These are phyloP conservation scores for Lacerta bilineata DNA, from an alignment of 2,797 vertebrate species.

Conservation along the genomic window DNA sequence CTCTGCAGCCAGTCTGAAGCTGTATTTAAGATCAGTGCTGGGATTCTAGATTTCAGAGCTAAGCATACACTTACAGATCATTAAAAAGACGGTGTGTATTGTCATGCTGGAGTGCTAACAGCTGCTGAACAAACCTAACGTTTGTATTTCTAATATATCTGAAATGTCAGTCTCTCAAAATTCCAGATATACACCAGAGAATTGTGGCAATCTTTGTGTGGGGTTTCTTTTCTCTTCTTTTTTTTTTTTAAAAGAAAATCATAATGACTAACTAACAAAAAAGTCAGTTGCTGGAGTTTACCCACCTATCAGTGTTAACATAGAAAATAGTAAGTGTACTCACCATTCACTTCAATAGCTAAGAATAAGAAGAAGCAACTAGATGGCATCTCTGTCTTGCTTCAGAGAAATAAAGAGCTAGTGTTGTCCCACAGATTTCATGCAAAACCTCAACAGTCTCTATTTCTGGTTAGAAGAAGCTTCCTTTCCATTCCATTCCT, in stretches of 20 bases:
- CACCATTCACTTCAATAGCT: slow-evolving; percentile 75
- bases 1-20: not conserved
- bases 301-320: slow-evolving; percentile 46
- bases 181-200: slow-evolving; percentile 41
- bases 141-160: slow-evolving; percentile 15
- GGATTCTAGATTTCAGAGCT: slow-evolving; percentile 16
- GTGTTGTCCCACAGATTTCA: slow-evolving; percentile 51
- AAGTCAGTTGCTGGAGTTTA: slow-evolving; percentile 27
- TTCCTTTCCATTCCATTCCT: slow-evolving; percentile 58
- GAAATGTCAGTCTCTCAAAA: slow-evolving; percentile 38
- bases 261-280: slow-evolving; percentile 17
- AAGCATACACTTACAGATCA: slow-evolving; percentile 29
- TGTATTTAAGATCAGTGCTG: slow-evolving; percentile 16
- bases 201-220: slow-evolving; percentile 9
- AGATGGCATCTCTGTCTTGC: slow-evolving; percentile 73
- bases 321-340: slow-evolving; percentile 68
- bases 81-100: not conserved
- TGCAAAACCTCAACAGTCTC: slow-evolving; percentile 50
- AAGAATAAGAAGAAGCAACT: slow-evolving; percentile 73
- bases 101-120: not conserved
- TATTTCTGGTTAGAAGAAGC: slow-evolving; percentile 72
- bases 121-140: slow-evolving; percentile 33
- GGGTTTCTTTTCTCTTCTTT: not conserved
- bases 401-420: slow-evolving; percentile 57
- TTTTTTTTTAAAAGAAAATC: slow-evolving; percentile 8